Base-by-base conservation (phyloP, 2,113 vertebrate genomes). In the Oenanthe melanoleuca region DNA sequence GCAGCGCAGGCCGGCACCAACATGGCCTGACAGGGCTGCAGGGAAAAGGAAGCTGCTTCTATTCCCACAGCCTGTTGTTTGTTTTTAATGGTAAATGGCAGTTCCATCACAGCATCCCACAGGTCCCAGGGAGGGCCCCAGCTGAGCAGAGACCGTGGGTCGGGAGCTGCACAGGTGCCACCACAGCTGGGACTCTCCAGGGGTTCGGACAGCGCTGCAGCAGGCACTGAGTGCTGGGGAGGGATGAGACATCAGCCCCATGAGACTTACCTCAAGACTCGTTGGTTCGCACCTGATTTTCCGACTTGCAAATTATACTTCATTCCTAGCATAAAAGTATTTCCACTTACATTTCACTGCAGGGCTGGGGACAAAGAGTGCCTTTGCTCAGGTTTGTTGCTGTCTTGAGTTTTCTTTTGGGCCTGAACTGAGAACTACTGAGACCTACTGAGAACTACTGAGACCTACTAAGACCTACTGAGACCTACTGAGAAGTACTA, bases 31-130 rank as follows among this genome's bases (percentile, higher is more conserved):
- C 74, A 19, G 78, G 83, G 86, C 96, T 92, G 89, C 3, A 95
- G 96, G 95, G 96, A 97, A 97, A 95, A 94, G 96, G 96, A 97
- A 97, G 94, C 94, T 45, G 91, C 49, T 95, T 20, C 80, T 87
- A 92, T 97, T 97, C 96, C 96, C 96, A 97, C 96, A 96, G 96
- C 83, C 92, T 49, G 34, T 21, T 97, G 92, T 97, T 97, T 97
- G 95, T 97, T 97, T 97, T 96, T 67, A 52, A 61, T 92, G 89
- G 88, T 80, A 67, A 94, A 93, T 25, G 91, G 80, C 83, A 84
- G 29, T 92, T 92, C 73, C 95, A 84, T 81, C 83, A 49, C 89
- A 65, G 77, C 69, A 78, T 34, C 91, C 88, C 94, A 44, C 60
- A 83, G 42, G 56, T 92, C 88, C 88, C 38, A 9, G 33, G 63